Base-by-base conservation (phyloP, 2,888 invertebrate species). In the Coenonympha arcania region DNA sequence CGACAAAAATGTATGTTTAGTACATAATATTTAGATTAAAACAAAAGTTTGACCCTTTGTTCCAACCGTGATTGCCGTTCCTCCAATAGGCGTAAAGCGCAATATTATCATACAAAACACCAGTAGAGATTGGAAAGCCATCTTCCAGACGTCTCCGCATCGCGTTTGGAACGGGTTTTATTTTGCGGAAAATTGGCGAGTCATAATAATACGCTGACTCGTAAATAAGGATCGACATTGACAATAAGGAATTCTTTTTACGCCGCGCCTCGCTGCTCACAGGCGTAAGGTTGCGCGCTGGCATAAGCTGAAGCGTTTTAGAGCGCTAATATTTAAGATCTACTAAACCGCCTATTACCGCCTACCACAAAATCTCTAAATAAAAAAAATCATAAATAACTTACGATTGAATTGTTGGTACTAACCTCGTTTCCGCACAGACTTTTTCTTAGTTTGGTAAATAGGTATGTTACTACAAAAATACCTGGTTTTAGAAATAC, bases 131-230 rank as follows among this genome's bases (percentile, higher is more conserved):
- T 65, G 68, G 70, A 72, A 69, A 71, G 66, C 72, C 60, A 73
- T 74, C 68, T 68, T 59, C 58, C 63, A 65, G 76, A 71, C 74
- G 76, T 69, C 62, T 60, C 61, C 64, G 66, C 63, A 64, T 66
- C 67, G 46, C 52, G 50, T 49, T 56, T 53, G 55, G 56, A 56
- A 58, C 56, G 57, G 55, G 49, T 57, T 83, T 82, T 83, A 83
- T 83, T 82, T 73, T 68, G 76, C 79, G 83, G 82, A 83, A 83
- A 83, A 83, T 83, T 83, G 83, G 80, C 79, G 71, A 81, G 79
- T 83, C 83, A 83, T 83, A 83, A 81, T 83, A 83, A 81, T 81
- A 73, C 78, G 79, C 81, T 78, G 80, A 79, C 69, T 82, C 83
- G 79, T 84, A 83, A 83, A 83, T 82, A 83, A 82, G 79, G 79